Percentiles rank a stretch among this genome's conserved stretches.
These are phyloP conservation scores for Lamprologus tigripictilis DNA, from an alignment of 2,113 vertebrate genomes.

Conservation along the genomic window DNA sequence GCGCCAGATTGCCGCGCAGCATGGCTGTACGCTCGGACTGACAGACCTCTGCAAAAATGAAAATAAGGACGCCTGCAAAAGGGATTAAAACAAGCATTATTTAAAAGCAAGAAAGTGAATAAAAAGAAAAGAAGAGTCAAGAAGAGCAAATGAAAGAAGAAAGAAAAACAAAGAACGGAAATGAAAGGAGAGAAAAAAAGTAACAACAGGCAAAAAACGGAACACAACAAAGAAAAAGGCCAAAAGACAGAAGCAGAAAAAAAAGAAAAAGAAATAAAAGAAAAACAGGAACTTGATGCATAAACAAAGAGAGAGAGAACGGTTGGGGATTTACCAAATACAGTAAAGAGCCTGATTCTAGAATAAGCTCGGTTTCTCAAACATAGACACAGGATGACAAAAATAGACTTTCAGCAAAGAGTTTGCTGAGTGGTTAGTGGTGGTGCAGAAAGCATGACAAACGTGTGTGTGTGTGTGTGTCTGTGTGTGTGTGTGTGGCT, in stretches of 20 bases:
- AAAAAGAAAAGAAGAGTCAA: not conserved
- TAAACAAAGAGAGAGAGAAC: not conserved
- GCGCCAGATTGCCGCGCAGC: slow-evolving; percentile 36
- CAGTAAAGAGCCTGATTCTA: slow-evolving; percentile 35
- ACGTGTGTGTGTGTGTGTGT: not conserved
- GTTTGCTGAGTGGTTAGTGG: slow-evolving; percentile 34
- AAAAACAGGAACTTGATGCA: not conserved
- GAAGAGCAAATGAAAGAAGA: not conserved
- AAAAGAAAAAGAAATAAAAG: not conserved
- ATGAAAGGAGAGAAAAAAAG: not conserved
- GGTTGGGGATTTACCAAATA: slow-evolving; percentile 35
- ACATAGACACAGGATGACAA: slow-evolving; percentile 24
- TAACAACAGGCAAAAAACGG: not conserved
- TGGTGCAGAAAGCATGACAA: slow-evolving; percentile 38
- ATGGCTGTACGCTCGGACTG: not conserved
- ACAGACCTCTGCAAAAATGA: not conserved
- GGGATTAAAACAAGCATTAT: not conserved
- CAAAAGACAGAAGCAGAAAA: not conserved
- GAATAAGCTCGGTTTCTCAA: slow-evolving; percentile 31
- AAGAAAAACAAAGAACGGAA: not conserved
- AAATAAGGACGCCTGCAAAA: not conserved
- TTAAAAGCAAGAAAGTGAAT: not conserved
- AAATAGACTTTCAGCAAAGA: slow-evolving; percentile 50
- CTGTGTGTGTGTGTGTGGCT: not conserved
- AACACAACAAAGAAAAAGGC: not conserved